Base-by-base conservation (phyloP, 2,797 vertebrate species). In the Rhinichthys osculus region DNA sequence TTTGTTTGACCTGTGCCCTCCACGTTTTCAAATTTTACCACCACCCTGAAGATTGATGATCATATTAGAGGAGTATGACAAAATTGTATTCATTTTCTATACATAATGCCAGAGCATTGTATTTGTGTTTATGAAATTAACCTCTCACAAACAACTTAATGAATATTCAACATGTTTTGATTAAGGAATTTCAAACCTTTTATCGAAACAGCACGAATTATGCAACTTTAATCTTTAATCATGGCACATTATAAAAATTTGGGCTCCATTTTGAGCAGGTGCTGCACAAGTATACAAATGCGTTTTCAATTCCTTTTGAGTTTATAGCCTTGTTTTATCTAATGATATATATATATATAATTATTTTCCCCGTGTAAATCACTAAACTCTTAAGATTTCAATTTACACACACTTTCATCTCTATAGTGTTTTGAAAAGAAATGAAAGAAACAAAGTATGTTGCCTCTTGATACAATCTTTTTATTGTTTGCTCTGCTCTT, bases 401-500 rank as follows among this genome's bases (percentile, higher is more conserved):
- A 72, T 86, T 88, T 89, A 85, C 70, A 80, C 23, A 38, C 54
- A 59, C 81, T 72, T 81, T 69, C 70, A 80, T 72, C 62, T 38
- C 62, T 59, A 87, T 77, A 40, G 52, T 82, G 71, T 50, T 83
- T 83, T 78, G 35, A 79, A 79, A 77, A 47, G 52, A 69, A 85
- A 80, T 85, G 71, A 86, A 82, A 80, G 35, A 81, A 81, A 78
- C 76, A 69, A 84, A 86, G 76, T 72, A 77, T 88, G 84, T 89
- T 89, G 66, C 79, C 57, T 85, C 76, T 86, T 33, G 74, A 85
- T 86, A 74, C 78, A 89, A 89, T 91, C 91, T 89, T 90, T 91
- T 88, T 85, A 85, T 85, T 90, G 89, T 90, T 89, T 88, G 85
- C 85, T 35, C 74, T 87, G 89, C 88, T 85, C 85, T 81, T 89